Conservation (phyloP, 2,888 invertebrate species). For the Agriopis aurantiaria region DNA sequence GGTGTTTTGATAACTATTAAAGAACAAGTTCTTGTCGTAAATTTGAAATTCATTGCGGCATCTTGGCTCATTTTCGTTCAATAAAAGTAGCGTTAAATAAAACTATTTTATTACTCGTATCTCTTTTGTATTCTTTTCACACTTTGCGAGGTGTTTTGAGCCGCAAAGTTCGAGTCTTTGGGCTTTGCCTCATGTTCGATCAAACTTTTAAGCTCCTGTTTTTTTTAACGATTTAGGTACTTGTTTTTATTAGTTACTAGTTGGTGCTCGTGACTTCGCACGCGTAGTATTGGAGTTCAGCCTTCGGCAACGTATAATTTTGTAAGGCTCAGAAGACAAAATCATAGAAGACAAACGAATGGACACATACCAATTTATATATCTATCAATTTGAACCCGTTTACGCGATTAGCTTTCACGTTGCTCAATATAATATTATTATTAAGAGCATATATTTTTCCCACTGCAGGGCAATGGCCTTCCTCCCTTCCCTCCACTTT, state of each 20-base stretch:
- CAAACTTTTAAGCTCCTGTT: slow-evolving; percentile 11
- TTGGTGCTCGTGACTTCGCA: too few relatives aligned
- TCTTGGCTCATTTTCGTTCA: slow-evolving; percentile 23
- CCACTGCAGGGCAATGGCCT: neutral
- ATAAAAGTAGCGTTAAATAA: slow-evolving; percentile 25
- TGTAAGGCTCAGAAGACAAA: too few relatives aligned
- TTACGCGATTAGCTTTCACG: too few relatives aligned
- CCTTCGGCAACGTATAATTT: too few relatives aligned
- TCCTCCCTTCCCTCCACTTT: neutral
- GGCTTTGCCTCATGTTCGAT: slow-evolving; percentile 5
- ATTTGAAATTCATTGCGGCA: slow-evolving; percentile 5
- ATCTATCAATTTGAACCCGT: too few relatives aligned
- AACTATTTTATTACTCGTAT: slow-evolving; percentile 18
- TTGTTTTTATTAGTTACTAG: neutral
- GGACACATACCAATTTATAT: too few relatives aligned
- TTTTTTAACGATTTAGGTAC: neutral
- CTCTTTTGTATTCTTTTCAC: slow-evolving; percentile 32
- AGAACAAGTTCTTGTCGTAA: neutral
- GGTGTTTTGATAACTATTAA: too few relatives aligned
- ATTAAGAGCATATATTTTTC: too few relatives aligned
- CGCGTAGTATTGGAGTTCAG: too few relatives aligned
- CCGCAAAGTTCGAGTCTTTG: slow-evolving; percentile 7
- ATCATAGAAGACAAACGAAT: too few relatives aligned
- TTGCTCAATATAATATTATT: too few relatives aligned
- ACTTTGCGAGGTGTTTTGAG: slow-evolving; percentile 23